Base-by-base conservation (phyloP, 2,113 vertebrate genomes). In the Corynorhinus townsendii region DNA sequence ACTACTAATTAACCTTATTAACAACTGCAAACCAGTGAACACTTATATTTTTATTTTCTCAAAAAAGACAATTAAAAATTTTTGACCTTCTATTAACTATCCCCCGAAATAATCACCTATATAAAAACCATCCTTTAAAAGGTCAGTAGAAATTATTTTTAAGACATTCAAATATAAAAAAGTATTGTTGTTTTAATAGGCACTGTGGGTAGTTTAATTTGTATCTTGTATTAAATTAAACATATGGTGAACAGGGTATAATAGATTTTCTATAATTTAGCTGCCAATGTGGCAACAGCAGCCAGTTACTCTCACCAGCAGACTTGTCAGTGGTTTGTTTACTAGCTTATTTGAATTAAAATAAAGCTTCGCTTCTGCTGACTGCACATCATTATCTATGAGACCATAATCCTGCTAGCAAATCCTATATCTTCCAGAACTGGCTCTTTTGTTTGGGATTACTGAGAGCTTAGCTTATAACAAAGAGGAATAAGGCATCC, bases 381-480 rank as follows among this genome's bases (percentile, higher is more conserved):
- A 99, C 99, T 99, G 99, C 99, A 99, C 99, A 98, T 99, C 98
- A 99, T 99, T 99, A 99, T 99, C 99, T 99, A 98, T 98, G 98
- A 99, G 99, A 99, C 99, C 98, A 98, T 99, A 99, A 99, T 99
- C 99, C 99, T 98, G 98, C 98, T 98, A 98, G 98, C 99, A 99
- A 99, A 99, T 99, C 99, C 99, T 98, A 98, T 98, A 99, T 99
- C 99, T 99, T 99, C 98, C 98, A 98, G 99, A 99, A 99, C 99
- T 99, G 99, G 98, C 98, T 99, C 99, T 99, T 99, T 99, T 99
- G 99, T 99, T 99, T 99, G 99, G 99, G 99, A 99, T 99, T 99
- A 99, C 99, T 98, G 99, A 98, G 99, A 99, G 99, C 98, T 99
- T 99, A 99, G 99, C 99, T 99, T 98, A 98, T 99, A 99, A 99